Evolutionary conservation across 2,113 vertebrate species (phyloP), one percentile per base, ranked within the genome.

Genomic region (Thunnus thynnus): DNA sequence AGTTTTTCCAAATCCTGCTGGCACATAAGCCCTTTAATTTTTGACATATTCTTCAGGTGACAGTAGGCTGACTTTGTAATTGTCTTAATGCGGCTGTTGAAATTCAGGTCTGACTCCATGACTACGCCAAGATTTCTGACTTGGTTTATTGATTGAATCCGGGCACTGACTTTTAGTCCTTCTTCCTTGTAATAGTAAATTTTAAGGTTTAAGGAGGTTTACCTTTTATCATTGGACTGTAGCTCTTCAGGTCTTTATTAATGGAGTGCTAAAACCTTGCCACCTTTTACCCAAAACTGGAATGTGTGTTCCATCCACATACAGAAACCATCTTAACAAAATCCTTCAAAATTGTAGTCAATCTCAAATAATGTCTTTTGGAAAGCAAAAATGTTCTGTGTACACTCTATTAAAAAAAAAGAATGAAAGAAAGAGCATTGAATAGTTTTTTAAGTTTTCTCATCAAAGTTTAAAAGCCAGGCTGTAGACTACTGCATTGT

Each of bases 301-400:
- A 66, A 83, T 58, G 16, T 13, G 46, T 72, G 4, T 32, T 36
- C 48, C 36, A 25, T 62, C 67, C 18, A 46, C 27, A 52, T 75
- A 48, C 10, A 71, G 11, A 58, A 54, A 36, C 6, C 17, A 14
- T 10, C 47, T 68, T n/a, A 13, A 27, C 36, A 55, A 44, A 16
- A 1, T 16, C 7, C 17, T 2, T 14, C 36, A 8, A 2, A 62
- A 65, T 44, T 61, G 36, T 44, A 22, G 30, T 57, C 1, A 27
- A 13, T 14, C 22, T 62, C 10, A 56, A 41, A 56, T 32, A 58
- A 69, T 1, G 0, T 30, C 13, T 30, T 47, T 68, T 63, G 32
- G 8, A 69, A 56, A 54, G 16, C 25, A 9, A 14, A 46, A 54
- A 13, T 60, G 22, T 41, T 76, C 12, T 50, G 46, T 36, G 11